These are phyloP conservation scores for Bruchidius siliquastri DNA, from an alignment of 2,888 invertebrate species.

Conservation along the genomic window DNA sequence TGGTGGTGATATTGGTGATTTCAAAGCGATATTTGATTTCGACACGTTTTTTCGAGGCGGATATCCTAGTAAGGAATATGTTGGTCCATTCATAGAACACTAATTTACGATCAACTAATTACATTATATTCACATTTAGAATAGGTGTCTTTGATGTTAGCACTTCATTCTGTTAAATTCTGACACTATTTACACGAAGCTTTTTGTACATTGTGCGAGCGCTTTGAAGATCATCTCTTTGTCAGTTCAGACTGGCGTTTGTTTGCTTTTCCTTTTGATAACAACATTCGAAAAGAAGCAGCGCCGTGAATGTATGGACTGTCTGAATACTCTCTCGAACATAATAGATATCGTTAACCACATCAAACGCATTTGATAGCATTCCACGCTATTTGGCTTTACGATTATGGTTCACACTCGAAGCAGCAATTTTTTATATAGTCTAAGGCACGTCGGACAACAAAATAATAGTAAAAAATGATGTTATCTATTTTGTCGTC, in stretches of 20 bases:
- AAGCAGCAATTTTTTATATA: neutral
- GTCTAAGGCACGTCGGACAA: neutral
- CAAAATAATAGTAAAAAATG: too few relatives aligned
- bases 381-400: neutral
- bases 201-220: neutral
- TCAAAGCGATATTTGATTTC: too few relatives aligned
- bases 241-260: neutral
- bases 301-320: neutral
- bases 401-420: neutral
- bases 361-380: neutral
- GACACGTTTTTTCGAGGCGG: too few relatives aligned
- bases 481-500: too few relatives aligned
- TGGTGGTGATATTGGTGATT: too few relatives aligned
- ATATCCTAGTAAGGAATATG: too few relatives aligned
- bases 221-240: neutral
- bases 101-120: too few relatives aligned
- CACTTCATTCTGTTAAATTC: neutral
- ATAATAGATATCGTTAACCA: neutral
- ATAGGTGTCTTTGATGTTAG: neutral
- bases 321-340: neutral
- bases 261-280: neutral
- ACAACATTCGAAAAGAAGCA: neutral
- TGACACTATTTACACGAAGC: neutral
- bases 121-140: too few relatives aligned
- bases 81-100: too few relatives aligned